A percentile compares a stretch with the other conserved stretches of the same genome.
Conservation (phyloP, 2,888 invertebrate genomes). For the Netelia inedita region DNA sequence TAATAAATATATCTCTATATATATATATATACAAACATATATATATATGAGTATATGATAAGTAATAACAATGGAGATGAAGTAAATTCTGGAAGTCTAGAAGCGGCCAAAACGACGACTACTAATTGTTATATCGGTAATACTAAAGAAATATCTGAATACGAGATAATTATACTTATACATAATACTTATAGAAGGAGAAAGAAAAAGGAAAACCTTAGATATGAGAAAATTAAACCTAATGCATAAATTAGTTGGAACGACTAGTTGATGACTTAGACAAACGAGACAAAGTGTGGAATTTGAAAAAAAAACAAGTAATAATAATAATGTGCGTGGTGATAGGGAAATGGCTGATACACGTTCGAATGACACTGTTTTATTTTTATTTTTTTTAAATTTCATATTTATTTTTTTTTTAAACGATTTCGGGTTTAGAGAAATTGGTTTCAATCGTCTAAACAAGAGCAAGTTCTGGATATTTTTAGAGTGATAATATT, state of each 20-base stretch:
- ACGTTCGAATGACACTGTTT: conserved; percentile 12
- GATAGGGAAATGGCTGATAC: conserved; percentile 15
- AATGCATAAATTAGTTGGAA: conserved; percentile 56
- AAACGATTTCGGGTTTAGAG: no score
- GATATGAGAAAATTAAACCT: conserved; percentile 48
- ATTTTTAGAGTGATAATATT: no score
- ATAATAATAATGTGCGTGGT: conserved; percentile 7
- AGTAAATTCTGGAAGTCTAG: conserved; percentile 75
- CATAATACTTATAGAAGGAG: conserved; percentile 46
- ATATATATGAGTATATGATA: conserved; percentile 45
- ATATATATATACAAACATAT: conserved; percentile 38
- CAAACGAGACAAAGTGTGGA: conserved; percentile 36
- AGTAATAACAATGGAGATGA: conserved; percentile 39
- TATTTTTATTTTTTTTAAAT: not conserved
- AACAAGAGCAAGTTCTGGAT: no score
- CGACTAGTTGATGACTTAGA: conserved; percentile 30
- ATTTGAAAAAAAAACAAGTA: conserved; percentile 23
- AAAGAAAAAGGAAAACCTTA: conserved; percentile 31
- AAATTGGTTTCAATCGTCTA: no score
- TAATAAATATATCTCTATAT: conserved; percentile 14
- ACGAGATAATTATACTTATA: conserved; percentile 44
- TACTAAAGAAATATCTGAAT: conserved; percentile 56
- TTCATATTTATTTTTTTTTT: not conserved
- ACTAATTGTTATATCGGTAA: conserved; percentile 77
- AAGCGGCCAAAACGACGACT: conserved; percentile 79